These are phyloP conservation scores for Pipistrellus kuhlii DNA, from an alignment of 2,797 vertebrate genomes.

Conservation along the genomic window DNA sequence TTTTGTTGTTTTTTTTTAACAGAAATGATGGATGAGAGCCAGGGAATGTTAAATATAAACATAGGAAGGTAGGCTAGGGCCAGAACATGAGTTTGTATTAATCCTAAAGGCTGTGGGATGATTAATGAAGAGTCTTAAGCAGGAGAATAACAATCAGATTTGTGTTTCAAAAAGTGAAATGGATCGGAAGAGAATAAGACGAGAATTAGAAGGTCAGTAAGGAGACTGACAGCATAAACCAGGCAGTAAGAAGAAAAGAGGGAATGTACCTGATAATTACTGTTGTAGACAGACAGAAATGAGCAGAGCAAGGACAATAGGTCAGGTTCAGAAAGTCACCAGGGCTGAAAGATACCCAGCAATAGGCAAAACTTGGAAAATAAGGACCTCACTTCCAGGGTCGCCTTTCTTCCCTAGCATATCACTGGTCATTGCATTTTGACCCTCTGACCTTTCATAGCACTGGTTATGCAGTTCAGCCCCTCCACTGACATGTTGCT, in stretches of 20 bases:
- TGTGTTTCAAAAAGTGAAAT: slow-evolving; percentile 57
- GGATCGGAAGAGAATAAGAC: neutral
- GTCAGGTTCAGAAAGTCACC: neutral
- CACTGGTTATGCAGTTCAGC: neutral
- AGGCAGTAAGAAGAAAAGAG: neutral
- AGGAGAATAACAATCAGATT: slow-evolving; percentile 52
- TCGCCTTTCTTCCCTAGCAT: neutral
- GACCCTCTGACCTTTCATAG: neutral
- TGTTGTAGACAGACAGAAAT: neutral
- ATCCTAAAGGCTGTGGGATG: neutral
- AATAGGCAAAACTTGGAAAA: neutral
- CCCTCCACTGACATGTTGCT: neutral
- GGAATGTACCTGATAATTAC: neutral
- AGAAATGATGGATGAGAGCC: slow-evolving; percentile 49
- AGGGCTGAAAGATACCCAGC: neutral
- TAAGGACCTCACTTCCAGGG: neutral
- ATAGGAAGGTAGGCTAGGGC: neutral
- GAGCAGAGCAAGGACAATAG: neutral
- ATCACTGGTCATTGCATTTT: neutral
- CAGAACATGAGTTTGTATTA: slow-evolving; percentile 8
- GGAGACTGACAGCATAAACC: neutral
- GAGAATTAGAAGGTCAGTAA: neutral
- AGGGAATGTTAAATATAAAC: slow-evolving; percentile 48
- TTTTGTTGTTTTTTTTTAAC: neutral
- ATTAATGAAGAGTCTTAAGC: slow-evolving; percentile 55